Percentiles rank a stretch among this genome's conserved stretches.
Conservation (phyloP, 1,140 invertebrate species). For the Sipha flava region DNA sequence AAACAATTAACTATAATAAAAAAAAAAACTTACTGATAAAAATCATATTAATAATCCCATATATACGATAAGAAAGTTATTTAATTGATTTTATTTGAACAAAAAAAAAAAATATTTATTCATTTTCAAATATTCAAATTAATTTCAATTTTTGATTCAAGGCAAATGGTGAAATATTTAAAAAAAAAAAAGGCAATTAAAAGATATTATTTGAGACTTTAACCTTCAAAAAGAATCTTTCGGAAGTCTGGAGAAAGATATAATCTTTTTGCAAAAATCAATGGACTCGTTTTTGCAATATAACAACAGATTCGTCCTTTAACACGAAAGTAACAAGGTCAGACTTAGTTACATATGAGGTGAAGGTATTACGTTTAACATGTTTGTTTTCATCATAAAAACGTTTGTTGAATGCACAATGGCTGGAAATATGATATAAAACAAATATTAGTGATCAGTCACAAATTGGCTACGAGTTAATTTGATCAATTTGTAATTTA, state of each 20-base stretch:
- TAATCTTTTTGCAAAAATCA: not conserved
- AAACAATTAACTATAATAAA: too few relatives aligned
- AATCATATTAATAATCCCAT: too few relatives aligned
- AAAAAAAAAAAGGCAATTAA: not conserved
- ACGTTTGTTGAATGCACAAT: not conserved
- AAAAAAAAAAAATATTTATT: too few relatives aligned
- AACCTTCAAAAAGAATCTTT: slow-evolving; percentile 12
- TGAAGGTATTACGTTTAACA: not conserved
- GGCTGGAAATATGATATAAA: not conserved
- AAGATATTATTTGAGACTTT: not conserved
- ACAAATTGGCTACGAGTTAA: not conserved
- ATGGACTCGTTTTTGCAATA: not conserved
- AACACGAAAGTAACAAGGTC: not conserved
- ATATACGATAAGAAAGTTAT: too few relatives aligned
- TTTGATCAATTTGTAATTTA: not conserved
- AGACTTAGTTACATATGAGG: not conserved
- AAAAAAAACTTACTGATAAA: too few relatives aligned
- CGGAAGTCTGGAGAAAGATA: slow-evolving; percentile 1
- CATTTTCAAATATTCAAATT: too few relatives aligned
- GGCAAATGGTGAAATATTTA: not conserved
- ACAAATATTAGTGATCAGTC: not conserved
- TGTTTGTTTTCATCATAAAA: not conserved
- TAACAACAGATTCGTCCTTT: slow-evolving; percentile 13
- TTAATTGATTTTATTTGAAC: too few relatives aligned
- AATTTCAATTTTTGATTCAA: not conserved